Conservation (phyloP, 2,888 invertebrate species). For the Danaus chrysippus region DNA sequence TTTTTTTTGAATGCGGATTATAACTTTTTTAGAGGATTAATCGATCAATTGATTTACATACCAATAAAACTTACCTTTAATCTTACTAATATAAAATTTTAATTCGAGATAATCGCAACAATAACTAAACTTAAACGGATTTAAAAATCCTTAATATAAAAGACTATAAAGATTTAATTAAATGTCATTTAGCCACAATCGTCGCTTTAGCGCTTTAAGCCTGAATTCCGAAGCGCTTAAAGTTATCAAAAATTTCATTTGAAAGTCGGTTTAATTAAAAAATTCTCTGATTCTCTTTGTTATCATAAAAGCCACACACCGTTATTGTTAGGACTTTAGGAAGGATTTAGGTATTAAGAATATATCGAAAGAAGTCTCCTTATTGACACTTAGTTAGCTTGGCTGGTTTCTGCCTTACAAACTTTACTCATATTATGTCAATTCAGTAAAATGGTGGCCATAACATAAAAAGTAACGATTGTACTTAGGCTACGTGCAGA, state of each 20-base stretch:
- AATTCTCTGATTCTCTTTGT: constrained; percentile 29
- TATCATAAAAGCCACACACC: constrained; percentile 31
- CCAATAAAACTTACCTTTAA: no score
- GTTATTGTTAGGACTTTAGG: constrained; percentile 34
- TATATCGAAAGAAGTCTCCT: constrained; percentile 40
- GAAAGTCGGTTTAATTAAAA: constrained; percentile 36
- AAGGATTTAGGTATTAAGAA: constrained; percentile 38
- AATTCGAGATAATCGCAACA: no score
- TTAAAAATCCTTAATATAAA: no score
- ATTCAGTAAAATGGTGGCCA: constrained; percentile 59
- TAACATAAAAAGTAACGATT: constrained; percentile 68
- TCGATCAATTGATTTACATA: no score
- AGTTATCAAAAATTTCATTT: constrained; percentile 10
- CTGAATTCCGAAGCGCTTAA: not conserved
- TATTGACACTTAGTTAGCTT: constrained; percentile 41
- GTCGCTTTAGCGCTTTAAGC: not conserved
- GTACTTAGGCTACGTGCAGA: constrained; percentile 44
- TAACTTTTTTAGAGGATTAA: not conserved
- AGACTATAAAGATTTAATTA: no score
- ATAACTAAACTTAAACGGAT: no score
- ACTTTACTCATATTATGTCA: constrained; percentile 62
- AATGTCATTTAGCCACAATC: not conserved
- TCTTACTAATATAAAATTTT: no score
- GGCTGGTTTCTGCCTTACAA: constrained; percentile 35
- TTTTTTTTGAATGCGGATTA: not conserved